Conservation (phyloP, 2,888 invertebrate genomes). For the Xestia ashworthii region DNA sequence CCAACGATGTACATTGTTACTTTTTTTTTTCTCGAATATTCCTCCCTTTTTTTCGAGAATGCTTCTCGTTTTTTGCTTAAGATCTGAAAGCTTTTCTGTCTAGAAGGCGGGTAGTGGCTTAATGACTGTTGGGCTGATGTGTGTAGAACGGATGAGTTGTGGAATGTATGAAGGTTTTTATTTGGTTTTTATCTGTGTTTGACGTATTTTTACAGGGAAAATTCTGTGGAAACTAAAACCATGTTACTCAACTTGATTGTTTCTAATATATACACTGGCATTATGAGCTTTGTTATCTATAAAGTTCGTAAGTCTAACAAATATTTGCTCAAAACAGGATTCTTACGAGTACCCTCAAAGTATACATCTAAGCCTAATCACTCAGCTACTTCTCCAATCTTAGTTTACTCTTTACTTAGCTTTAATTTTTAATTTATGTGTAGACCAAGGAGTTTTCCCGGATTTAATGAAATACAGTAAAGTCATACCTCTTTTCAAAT, state of each 20-base stretch:
- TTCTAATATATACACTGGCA: background rate
- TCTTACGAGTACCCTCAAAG: too few relatives aligned
- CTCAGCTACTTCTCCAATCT: conserved; percentile 1
- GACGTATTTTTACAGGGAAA: background rate
- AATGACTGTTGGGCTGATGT: conserved; percentile 60
- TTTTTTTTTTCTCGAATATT: conserved; percentile 40
- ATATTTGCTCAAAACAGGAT: conserved; percentile 1
- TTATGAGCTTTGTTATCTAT: background rate
- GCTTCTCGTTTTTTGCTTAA: conserved; percentile 56
- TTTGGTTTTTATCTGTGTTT: conserved; percentile 7
- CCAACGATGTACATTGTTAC: conserved; percentile 49
- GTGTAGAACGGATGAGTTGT: conserved; percentile 11
- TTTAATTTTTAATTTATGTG: too few relatives aligned
- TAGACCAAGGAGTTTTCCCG: too few relatives aligned
- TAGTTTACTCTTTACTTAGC: too few relatives aligned
- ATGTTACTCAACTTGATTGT: background rate
- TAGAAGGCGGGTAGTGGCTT: conserved; percentile 62
- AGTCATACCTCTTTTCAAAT: too few relatives aligned
- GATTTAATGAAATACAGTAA: too few relatives aligned
- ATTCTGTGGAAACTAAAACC: background rate
- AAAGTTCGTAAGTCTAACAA: background rate
- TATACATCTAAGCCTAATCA: background rate
- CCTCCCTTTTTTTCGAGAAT: conserved; percentile 35
- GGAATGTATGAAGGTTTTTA: conserved; percentile 33
- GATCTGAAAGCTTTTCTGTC: conserved; percentile 61